Base-by-base conservation (phyloP, 2,797 vertebrate genomes). In the Tamandua tetradactyla region DNA sequence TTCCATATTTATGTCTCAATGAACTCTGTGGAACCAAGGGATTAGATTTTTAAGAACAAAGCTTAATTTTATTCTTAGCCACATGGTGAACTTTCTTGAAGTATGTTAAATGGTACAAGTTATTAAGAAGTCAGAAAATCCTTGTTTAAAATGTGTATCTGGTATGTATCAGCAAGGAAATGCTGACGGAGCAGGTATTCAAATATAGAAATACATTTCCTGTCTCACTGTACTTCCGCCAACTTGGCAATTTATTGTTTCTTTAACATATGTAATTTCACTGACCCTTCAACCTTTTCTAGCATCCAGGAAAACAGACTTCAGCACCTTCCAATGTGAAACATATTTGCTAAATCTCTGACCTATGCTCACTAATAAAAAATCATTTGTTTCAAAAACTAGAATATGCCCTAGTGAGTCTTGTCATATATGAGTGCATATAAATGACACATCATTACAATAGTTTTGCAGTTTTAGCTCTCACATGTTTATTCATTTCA, bases 81-180 rank as follows among this genome's bases (percentile, higher is more conserved):
- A 66, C 80, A 95, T 95, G 78, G 62, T 96, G 55, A 9, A 68
- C 27, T 91, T 96, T 62, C 81, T 89, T 32, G 2, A 35, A 20
- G 91, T 75, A 93, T 69, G 44, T 85, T 59, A 17, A 96, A 95
- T 97, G 96, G 85, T 81, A 82, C 40, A 94, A 87, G 55, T 92
- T 49, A 93, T 92, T 91, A 95, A 87, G 80, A 64, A 87, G 74
- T 49, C 89, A 64, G 75, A 85, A 97, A 96, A 90, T 81, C 17
- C 66, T 75, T 71, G 18, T 32, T 97, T 97, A 96, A 98, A 94
- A 89, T 96, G 2, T 93, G 93, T 93, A 25, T 68, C 13, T 84
- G 75, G 55, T 92, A 97, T 92, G 52, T 85, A 96, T 94, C 69
- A 95, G 59, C 59, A 96, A 94, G 25, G 23, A 75, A 96, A 42